Evolutionary conservation across 1,140 invertebrate genomes (phyloP).

Genomic region (Batillaria attramentaria): DNA sequence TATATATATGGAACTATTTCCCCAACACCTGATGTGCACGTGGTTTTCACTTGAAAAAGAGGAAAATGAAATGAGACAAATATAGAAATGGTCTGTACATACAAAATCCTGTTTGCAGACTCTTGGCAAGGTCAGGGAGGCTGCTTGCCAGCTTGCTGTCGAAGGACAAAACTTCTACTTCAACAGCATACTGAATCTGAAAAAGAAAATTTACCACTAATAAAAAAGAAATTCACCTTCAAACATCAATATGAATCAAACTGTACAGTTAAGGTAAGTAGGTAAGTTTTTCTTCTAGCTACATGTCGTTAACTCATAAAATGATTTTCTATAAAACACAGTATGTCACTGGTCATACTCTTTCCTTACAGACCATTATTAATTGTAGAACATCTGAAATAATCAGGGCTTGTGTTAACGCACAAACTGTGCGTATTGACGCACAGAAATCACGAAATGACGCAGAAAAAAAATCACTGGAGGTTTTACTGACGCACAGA

Average conservation of each 20-base stretch:
- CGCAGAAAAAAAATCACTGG: too few species aligned
- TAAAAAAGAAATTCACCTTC: not conserved
- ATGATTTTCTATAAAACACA: not conserved
- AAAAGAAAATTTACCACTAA: constrained; percentile 34
- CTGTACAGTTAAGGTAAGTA: too few species aligned
- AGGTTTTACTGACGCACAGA: too few species aligned
- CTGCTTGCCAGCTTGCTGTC: constrained; percentile 30
- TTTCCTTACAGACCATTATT: not conserved
- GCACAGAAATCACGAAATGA: too few species aligned
- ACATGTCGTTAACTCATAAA: not conserved
- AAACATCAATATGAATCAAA: too few species aligned
- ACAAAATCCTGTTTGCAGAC: constrained; percentile 22
- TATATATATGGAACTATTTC: not conserved
- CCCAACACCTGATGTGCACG: not conserved
- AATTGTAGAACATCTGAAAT: too few species aligned
- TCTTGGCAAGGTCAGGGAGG: constrained; percentile 6
- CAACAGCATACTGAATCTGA: constrained; percentile 57
- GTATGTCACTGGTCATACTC: not conserved
- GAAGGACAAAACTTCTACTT: constrained; percentile 56
- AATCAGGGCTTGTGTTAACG: not conserved
- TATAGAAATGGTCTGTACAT: not conserved
- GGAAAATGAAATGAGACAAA: not conserved
- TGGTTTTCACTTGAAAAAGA: too few species aligned
- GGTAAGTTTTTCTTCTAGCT: too few species aligned
- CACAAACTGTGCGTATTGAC: too few species aligned